Conservation (phyloP, 2,797 vertebrate genomes). For the Sebastes alutus region DNA sequence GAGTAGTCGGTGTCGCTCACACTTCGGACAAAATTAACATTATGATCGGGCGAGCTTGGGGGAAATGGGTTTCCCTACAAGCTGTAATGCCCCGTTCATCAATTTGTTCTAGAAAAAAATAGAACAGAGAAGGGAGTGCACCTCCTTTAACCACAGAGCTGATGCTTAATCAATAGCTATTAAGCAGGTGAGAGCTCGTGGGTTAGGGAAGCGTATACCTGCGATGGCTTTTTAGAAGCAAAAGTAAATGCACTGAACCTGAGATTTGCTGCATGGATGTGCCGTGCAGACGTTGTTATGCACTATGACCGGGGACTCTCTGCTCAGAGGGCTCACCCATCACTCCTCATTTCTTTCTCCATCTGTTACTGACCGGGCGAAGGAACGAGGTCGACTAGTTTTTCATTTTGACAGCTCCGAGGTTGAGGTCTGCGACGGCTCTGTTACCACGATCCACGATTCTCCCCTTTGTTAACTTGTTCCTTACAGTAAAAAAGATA, state of each 20-base stretch:
- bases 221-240: conserved; percentile 21
- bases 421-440: conserved; percentile 27
- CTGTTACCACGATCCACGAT: conserved; percentile 16
- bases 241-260: conserved; percentile 66
- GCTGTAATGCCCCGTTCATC: conserved; percentile 24
- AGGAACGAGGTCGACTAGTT: conserved; percentile 27
- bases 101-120: conserved; percentile 22
- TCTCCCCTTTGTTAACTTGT: conserved; percentile 26
- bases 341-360: conserved; percentile 25
- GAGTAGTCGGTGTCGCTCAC: conserved; percentile 9
- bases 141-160: conserved; percentile 6
- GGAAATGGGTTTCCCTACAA: conserved; percentile 29
- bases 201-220: conserved; percentile 21
- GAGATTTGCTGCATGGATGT: conserved; percentile 47
- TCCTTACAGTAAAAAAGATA: conserved; percentile 28
- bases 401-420: conserved; percentile 49
- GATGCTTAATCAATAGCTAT: conserved; percentile 64
- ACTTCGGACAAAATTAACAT: conserved; percentile 26
- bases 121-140: conserved; percentile 23
- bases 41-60: background rate
- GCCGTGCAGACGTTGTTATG: conserved; percentile 50
- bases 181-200: conserved; percentile 42
- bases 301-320: conserved; percentile 55
- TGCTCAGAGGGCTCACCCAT: conserved; percentile 32
- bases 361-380: conserved; percentile 25